These are phyloP conservation scores for Rhopalosiphum maidis DNA, from an alignment of 1,140 invertebrate genomes.

Conservation along the genomic window DNA sequence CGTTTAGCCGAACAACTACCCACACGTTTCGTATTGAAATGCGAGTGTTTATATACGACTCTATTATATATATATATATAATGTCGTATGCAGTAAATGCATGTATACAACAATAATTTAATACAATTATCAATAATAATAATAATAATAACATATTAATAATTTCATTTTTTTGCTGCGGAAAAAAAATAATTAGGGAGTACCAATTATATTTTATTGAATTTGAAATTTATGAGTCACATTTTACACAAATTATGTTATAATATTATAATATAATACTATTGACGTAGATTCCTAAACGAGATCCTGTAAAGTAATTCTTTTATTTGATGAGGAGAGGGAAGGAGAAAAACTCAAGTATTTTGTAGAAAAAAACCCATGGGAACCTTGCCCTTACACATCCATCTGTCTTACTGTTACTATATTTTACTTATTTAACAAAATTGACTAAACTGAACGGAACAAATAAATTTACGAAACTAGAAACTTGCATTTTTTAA, in stretches of 20 bases:
- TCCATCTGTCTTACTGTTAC: not conserved
- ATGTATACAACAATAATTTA: not conserved
- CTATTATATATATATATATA: too few species aligned
- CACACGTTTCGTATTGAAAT: not conserved
- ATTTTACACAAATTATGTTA: not conserved
- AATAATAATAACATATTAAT: not conserved
- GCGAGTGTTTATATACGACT: not conserved
- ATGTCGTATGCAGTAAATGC: not conserved
- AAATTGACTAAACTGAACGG: not conserved
- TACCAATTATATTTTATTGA: not conserved
- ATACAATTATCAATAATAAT: not conserved
- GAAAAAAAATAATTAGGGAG: not conserved
- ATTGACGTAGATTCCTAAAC: too few species aligned
- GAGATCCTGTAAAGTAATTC: too few species aligned
- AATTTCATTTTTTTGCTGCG: not conserved
- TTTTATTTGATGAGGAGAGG: too few species aligned
- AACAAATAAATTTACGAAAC: not conserved
- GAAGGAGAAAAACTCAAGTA: too few species aligned
- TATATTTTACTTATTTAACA: not conserved
- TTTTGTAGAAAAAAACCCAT: too few species aligned
- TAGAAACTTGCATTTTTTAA: not conserved
- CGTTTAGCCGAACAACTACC: not conserved
- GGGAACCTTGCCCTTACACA: too few species aligned
- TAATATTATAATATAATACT: too few species aligned
- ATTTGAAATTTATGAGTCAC: not conserved